Evolutionary conservation across 2,888 invertebrate genomes (phyloP), one percentile per base, ranked within the genome.

Genomic region (Fabriciana adippe): DNA sequence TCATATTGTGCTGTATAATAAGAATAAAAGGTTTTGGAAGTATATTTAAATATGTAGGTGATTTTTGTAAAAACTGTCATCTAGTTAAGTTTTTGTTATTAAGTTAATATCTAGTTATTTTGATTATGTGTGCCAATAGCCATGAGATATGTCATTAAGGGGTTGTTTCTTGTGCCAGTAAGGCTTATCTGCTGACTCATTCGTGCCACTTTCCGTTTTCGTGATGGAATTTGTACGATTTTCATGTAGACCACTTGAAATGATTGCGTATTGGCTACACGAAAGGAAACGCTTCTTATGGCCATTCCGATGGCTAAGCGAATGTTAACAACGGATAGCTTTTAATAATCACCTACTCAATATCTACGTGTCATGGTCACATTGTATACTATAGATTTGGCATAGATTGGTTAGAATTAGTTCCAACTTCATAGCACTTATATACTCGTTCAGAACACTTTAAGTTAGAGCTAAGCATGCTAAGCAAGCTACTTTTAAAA

Each of bases 151-250:
- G 45, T 54, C 63, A 8, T 16, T 5, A 63, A 55, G 47, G 63
- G 63, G 63, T 63, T 54, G 63, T 63, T 63, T 45, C 53, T 62
- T 63, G 21, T n/a, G 15, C 67, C 53, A 69, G 48, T 61, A 80
- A 65, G 74, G 77, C 81, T 83, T 84, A 83, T 84, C 83, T 80
- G 75, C 75, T 74, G 73, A 74, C 74, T 75, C 72, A 78, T 79
- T 76, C 77, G 75, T 76, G 75, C 77, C 69, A 73, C 69, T 75
- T 78, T 74, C 72, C 75, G 75, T 74, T 76, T 83, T 81, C 85
- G 85, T 86, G 86, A 77, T 72, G 79, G 84, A 79, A 86, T 86
- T 78, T 73, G 76, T 73, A 70, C 76, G 74, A 78, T 76, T 80
- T 80, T 76, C 77, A 72, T 67, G 68, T 70, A 74, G 68, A 72